Percentiles rank a stretch among this genome's conserved stretches.
phyloP scores from a whole-genome alignment of 2,888 invertebrate genomes.

The Zeuzera pyrina region DNA sequence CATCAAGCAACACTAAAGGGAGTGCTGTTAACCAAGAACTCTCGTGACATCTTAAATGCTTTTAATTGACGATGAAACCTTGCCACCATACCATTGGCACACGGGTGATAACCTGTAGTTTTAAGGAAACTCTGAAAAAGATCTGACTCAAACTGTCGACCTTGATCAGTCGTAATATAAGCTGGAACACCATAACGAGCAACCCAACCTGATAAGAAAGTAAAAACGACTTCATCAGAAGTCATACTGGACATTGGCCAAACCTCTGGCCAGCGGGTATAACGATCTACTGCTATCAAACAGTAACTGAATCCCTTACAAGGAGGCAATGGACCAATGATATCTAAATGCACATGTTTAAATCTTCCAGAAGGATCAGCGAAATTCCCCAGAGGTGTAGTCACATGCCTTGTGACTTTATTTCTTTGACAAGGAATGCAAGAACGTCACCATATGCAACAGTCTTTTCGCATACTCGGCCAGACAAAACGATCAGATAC shows the following conservation, averaged over 20 bases:
- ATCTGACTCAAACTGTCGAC: conserved; percentile 12
- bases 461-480: conserved; percentile 26
- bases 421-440: conserved; percentile 24
- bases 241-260: conserved; percentile 5
- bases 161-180: conserved; percentile 11
- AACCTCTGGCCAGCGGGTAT: conserved; percentile 4
- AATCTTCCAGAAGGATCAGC: conserved; percentile 10
- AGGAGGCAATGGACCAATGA: conserved; percentile 30
- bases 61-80: conserved; percentile 17
- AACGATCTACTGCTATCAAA: conserved; percentile 5
- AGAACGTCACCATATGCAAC: conserved; percentile 21
- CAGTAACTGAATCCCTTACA: conserved; percentile 1
- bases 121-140: conserved; percentile 2
- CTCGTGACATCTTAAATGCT: conserved; percentile 13
- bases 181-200: conserved; percentile 12
- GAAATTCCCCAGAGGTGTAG: conserved; percentile 10
- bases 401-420: conserved; percentile 13
- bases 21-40: conserved; percentile 9
- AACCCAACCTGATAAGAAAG: conserved; percentile 10
- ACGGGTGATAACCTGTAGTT: conserved; percentile 12
- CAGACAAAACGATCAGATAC: conserved; percentile 28
- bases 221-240: conserved; percentile 11
- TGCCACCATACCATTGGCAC: conserved; percentile 12
- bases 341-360: conserved; percentile 34
- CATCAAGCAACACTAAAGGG: conserved; percentile 15